Base-by-base conservation (phyloP, 2,888 invertebrate species). In the Anoncus sp. region DNA sequence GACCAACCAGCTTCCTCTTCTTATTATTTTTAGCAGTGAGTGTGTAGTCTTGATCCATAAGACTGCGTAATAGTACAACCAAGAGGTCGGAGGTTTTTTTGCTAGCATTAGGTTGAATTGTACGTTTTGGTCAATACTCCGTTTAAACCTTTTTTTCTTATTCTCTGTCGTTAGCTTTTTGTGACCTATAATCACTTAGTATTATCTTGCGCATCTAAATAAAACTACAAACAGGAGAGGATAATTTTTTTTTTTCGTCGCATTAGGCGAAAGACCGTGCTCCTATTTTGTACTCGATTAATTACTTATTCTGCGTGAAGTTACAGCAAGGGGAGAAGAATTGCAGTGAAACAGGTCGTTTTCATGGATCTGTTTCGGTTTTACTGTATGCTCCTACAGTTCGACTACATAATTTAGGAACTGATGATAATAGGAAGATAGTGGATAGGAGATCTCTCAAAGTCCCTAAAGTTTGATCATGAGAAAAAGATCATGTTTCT, bases 1-100 rank as follows among this genome's bases (percentile, higher is more conserved):
- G 49, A 63, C 55, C 51, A 75, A 62, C 47, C 53, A 47, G 55
- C 63, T 57, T 24, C 62, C 70, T 60, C 31, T 20, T 45, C 31
- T 31, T 47, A 16, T 60, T 47, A 16, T 60, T 12, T 22, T 47
- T 22, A 4, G 16, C 7, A 9, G 20, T 16, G 18, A 40, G 22
- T 16, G 20, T n/a, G 49, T 47, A 4, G 59, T 62, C 24, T 67
- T 59, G 47, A 6, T 74, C 53, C 14, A 16, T 22, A 14, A 59
- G 22, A 27, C 22, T 40, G 24, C 27, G 47, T 51, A 66, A 76
- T 55, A 60, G 31, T 59, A 40, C 12, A 24, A 53, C 35, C 38
- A 20, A 18, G n/a, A 38, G 2, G 18, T 35, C 22, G 35, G 18
- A n/a, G 12, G 38, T n/a, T 22, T 18, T 14, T 45, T 10, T 49